Conservation (phyloP, 1,140 invertebrate species). For the Tetragonula clypearis region DNA sequence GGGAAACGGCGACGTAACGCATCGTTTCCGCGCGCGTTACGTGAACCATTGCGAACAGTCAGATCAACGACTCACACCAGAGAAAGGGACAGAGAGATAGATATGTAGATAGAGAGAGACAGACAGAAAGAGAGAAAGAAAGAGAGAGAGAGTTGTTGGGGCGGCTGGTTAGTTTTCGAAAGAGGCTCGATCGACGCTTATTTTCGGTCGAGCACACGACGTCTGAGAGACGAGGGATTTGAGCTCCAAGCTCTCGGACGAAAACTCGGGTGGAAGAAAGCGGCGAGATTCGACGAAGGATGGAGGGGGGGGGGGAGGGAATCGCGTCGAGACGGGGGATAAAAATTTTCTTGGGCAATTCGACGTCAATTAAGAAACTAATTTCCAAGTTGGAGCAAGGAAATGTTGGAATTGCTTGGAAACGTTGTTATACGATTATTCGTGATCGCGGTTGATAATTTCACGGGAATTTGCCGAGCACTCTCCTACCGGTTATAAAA, state of each 20-base stretch:
- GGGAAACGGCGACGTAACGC: not conserved
- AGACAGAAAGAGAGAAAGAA: conserved; percentile 47
- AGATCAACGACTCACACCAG: conserved; percentile 64
- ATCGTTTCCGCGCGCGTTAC: conserved; percentile 43
- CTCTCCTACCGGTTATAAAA: not conserved
- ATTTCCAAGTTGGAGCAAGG: not conserved
- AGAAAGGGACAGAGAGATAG: conserved; percentile 53
- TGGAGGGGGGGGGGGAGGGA: not conserved
- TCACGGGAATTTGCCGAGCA: not conserved
- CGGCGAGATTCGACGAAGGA: not conserved
- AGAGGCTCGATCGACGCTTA: not conserved
- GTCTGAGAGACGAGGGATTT: too few relatives aligned
- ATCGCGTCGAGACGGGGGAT: not conserved
- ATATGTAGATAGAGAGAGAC: conserved; percentile 33
- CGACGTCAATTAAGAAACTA: conserved; percentile 1
- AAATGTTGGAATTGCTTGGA: not conserved
- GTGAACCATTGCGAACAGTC: conserved; percentile 63
- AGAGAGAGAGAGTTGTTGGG: conserved; percentile 18
- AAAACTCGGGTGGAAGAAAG: not conserved
- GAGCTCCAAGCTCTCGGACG: not conserved
- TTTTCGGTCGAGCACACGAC: too few relatives aligned
- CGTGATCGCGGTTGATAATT: not conserved
- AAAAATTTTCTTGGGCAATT: not conserved
- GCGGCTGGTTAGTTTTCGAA: conserved; percentile 6
- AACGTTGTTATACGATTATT: not conserved